Conservation (phyloP, 2,888 invertebrate species). For the Holacanthella duospinosa region DNA sequence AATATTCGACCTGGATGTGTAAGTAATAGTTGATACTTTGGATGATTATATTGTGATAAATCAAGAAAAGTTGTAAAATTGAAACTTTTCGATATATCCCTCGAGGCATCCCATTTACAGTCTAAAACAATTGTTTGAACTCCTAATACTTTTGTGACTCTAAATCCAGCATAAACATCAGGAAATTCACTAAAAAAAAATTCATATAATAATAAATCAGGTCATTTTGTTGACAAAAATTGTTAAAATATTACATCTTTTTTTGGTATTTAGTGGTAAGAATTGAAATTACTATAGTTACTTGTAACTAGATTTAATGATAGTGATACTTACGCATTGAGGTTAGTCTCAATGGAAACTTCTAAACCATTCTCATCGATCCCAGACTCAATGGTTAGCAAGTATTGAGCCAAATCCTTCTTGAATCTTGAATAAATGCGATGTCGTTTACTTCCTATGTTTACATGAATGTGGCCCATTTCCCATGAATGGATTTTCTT, state of each 20-base stretch:
- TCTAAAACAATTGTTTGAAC: conserved; percentile 19
- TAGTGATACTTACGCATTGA: conserved; percentile 31
- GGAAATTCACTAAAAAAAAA: conserved; percentile 21
- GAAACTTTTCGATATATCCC: conserved; percentile 22
- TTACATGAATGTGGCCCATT: conserved; percentile 25
- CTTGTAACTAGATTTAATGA: too few species aligned
- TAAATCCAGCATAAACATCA: conserved; percentile 20
- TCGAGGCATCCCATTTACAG: conserved; percentile 26
- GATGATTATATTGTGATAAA: conserved; percentile 12
- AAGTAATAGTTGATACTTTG: neutral
- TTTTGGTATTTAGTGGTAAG: too few species aligned
- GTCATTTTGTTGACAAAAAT: too few species aligned
- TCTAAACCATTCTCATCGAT: conserved; percentile 26
- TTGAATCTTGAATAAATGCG: conserved; percentile 23
- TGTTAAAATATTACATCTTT: too few species aligned
- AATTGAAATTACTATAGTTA: too few species aligned
- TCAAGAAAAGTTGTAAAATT: conserved; percentile 19
- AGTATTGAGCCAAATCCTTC: conserved; percentile 24
- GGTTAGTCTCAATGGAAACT: conserved; percentile 28
- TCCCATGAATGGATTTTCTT: conserved; percentile 22
- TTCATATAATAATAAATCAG: neutral
- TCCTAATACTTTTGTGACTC: conserved; percentile 25
- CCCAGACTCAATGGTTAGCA: conserved; percentile 31
- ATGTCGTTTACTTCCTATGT: conserved; percentile 23
- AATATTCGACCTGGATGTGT: neutral